Conservation (phyloP, 2,113 vertebrate species). For the Grus americana region DNA sequence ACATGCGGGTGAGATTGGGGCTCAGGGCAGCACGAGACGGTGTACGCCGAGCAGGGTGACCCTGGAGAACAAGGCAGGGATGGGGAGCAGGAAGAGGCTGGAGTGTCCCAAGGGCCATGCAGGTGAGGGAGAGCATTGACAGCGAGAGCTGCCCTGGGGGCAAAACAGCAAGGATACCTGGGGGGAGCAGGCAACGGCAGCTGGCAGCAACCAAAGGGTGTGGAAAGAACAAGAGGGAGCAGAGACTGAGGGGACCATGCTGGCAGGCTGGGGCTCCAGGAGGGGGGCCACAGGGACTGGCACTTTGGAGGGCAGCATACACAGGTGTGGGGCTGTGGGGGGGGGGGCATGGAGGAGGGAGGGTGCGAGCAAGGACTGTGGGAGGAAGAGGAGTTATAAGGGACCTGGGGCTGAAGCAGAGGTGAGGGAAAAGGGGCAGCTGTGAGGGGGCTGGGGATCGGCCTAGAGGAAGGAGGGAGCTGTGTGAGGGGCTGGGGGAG, state of each 20-base stretch:
- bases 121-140: neutral
- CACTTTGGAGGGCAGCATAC: neutral
- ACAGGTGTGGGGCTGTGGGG: neutral
- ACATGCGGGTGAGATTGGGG: neutral
- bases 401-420: neutral
- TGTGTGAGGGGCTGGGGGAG: constrained; percentile 8
- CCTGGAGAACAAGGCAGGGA: too few species aligned
- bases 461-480: neutral
- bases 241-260: neutral
- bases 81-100: neutral
- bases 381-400: neutral
- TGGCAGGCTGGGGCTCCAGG: neutral
- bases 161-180: neutral
- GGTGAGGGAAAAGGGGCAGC: constrained; percentile 15
- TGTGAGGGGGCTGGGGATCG: neutral
- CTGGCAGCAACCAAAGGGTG: neutral
- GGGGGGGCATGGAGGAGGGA: neutral
- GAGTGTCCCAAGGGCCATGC: neutral
- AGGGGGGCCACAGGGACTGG: neutral
- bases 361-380: neutral
- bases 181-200: neutral
- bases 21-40: neutral
- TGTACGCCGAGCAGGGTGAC: neutral
- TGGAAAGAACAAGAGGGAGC: neutral
- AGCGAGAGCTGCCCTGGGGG: neutral